Conservation (phyloP, 2,113 vertebrate species). For the Ciconia stormi region DNA sequence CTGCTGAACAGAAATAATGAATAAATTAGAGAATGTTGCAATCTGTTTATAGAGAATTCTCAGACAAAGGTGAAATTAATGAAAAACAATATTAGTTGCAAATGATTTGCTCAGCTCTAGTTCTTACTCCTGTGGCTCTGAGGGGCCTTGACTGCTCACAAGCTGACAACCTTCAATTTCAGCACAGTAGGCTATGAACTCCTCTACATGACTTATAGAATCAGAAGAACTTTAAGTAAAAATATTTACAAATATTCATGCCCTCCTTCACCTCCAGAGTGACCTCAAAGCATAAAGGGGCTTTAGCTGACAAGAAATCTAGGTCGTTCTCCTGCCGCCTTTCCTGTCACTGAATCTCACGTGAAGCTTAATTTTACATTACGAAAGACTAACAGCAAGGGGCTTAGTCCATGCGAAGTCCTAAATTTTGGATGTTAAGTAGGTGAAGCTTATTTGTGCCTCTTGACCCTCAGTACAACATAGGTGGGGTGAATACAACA, state of each 20-base stretch:
- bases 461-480: neutral
- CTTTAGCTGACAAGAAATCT: neutral
- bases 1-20: constrained; percentile 9
- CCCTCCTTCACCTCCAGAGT: neutral
- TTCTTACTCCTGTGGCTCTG: neutral
- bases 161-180: neutral
- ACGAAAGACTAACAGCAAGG: neutral
- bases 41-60: neutral
- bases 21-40: constrained; percentile 19
- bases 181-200: neutral
- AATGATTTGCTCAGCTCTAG: neutral
- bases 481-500: neutral
- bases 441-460: neutral
- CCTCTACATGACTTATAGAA: neutral
- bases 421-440: neutral
- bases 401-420: too few relatives aligned
- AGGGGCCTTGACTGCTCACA: neutral
- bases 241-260: neutral
- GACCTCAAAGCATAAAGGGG: neutral
- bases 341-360: rapidly evolving
- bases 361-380: neutral
- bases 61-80: constrained; percentile 14
- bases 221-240: neutral
- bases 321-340: neutral
- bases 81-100: neutral